Percentiles rank a stretch among this genome's conserved stretches.
These are phyloP conservation scores for Tetramorium alpestre DNA, from an alignment of 1,140 invertebrate species.

Conservation along the genomic window DNA sequence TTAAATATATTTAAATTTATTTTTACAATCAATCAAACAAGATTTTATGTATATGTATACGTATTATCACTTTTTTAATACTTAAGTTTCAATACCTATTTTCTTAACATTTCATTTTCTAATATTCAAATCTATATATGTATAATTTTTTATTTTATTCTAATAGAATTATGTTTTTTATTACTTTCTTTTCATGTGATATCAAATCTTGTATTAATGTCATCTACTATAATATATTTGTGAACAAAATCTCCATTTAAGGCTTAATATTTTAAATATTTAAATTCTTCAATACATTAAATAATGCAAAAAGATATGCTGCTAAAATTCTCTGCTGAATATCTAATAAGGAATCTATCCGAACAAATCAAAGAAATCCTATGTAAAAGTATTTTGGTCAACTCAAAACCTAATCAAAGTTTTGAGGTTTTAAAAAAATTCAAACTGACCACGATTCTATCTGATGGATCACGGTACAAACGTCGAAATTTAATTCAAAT, in stretches of 20 bases:
- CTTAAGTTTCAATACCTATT: background rate
- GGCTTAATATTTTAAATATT: slow-evolving; percentile 8
- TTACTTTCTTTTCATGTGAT: background rate
- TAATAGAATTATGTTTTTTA: background rate
- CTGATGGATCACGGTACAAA: background rate
- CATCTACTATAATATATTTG: background rate
- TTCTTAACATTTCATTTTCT: background rate
- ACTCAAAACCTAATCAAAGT: background rate
- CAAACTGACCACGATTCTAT: background rate
- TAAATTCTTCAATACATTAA: background rate
- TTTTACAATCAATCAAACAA: background rate
- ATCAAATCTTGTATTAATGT: background rate
- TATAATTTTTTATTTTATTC: background rate
- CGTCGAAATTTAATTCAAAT: slow-evolving; percentile 42
- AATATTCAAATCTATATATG: background rate
- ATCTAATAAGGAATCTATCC: too few species aligned
- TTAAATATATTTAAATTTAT: background rate
- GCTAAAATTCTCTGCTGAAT: background rate
- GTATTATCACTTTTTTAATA: background rate
- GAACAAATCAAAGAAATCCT: background rate
- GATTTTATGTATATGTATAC: background rate
- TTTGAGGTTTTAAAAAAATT: background rate
- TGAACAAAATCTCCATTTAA: background rate
- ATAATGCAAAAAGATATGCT: background rate
- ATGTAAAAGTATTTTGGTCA: background rate